Evolutionary conservation across 1,140 invertebrate species (phyloP).

Genomic region (Drosophila gunungcola): DNA sequence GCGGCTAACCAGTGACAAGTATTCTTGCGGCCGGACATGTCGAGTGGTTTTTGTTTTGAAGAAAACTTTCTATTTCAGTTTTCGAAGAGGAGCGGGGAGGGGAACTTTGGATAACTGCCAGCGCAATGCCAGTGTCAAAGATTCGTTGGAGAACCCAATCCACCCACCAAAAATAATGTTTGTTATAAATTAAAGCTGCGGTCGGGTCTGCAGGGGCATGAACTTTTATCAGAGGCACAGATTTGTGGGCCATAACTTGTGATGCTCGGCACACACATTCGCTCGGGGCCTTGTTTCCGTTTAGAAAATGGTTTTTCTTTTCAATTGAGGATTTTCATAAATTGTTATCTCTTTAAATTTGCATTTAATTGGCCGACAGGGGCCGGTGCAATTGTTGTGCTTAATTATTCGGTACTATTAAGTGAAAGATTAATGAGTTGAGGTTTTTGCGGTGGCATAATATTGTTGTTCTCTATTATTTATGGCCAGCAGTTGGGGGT

Average conservation of each 20-base stretch:
- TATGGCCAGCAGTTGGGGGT: conserved; percentile 24
- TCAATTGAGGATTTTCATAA: conserved; percentile 51
- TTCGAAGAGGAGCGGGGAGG: no score
- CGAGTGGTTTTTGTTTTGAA: conserved; percentile 49
- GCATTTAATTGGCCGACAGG: conserved; percentile 35
- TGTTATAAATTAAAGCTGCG: conserved; percentile 56
- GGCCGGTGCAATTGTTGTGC: conserved; percentile 32
- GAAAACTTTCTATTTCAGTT: conserved; percentile 44
- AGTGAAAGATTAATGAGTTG: conserved; percentile 58
- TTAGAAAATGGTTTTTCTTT: conserved; percentile 25
- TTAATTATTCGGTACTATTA: conserved; percentile 51
- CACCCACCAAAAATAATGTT: conserved; percentile 20
- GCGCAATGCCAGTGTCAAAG: conserved; percentile 48
- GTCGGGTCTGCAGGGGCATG: conserved; percentile 32
- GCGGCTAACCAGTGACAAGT: conserved; percentile 51
- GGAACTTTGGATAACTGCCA: conserved; percentile 25
- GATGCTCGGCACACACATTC: background rate
- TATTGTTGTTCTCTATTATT: conserved; percentile 45
- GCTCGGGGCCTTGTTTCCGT: conserved; percentile 14
- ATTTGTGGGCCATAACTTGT: conserved; percentile 32
- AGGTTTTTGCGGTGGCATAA: conserved; percentile 48
- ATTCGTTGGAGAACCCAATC: conserved; percentile 7
- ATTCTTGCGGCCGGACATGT: conserved; percentile 50
- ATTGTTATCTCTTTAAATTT: conserved; percentile 49
- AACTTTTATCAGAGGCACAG: conserved; percentile 40